phyloP scores from a whole-genome alignment of 2,113 vertebrate genomes.

The Podarcis raffonei region DNA sequence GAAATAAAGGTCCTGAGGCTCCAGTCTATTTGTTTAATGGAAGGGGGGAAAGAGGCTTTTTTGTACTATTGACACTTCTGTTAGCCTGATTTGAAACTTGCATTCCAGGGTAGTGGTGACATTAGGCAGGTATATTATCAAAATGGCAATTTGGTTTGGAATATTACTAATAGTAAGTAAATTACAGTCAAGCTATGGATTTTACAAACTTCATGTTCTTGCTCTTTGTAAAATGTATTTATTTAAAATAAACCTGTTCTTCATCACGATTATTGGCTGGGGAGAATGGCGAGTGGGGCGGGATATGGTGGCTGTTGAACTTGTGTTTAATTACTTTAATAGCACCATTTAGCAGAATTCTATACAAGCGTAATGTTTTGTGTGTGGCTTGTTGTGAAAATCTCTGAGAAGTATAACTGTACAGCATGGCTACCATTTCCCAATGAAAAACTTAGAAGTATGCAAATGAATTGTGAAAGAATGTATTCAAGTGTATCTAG shows the following conservation, averaged over 20 bases:
- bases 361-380: constrained; percentile 14
- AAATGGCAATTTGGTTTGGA: constrained; percentile 61
- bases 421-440: too few species aligned
- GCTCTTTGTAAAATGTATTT: constrained; percentile 42
- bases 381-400: constrained; percentile 10
- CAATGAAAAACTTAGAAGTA: not conserved
- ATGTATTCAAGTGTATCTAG: not conserved
- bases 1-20: not conserved
- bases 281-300: too few species aligned
- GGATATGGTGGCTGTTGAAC: constrained; percentile 30
- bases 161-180: constrained; percentile 42
- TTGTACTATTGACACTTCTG: constrained; percentile 72
- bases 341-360: constrained; percentile 24
- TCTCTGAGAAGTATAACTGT: not conserved
- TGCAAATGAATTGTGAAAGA: not conserved
- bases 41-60: constrained; percentile 60
- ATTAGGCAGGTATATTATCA: constrained; percentile 53
- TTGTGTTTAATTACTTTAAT: constrained; percentile 31
- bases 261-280: constrained; percentile 26
- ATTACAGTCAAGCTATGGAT: constrained; percentile 39
- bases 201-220: constrained; percentile 46
- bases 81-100: constrained; percentile 73
- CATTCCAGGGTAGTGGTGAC: constrained; percentile 67
- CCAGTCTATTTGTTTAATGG: constrained; percentile 36
- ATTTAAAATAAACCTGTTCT: constrained; percentile 38